Percentiles rank a stretch among this genome's conserved stretches.
These are phyloP conservation scores for Copsychus sechellarum DNA, from an alignment of 2,113 vertebrate species.

Conservation along the genomic window DNA sequence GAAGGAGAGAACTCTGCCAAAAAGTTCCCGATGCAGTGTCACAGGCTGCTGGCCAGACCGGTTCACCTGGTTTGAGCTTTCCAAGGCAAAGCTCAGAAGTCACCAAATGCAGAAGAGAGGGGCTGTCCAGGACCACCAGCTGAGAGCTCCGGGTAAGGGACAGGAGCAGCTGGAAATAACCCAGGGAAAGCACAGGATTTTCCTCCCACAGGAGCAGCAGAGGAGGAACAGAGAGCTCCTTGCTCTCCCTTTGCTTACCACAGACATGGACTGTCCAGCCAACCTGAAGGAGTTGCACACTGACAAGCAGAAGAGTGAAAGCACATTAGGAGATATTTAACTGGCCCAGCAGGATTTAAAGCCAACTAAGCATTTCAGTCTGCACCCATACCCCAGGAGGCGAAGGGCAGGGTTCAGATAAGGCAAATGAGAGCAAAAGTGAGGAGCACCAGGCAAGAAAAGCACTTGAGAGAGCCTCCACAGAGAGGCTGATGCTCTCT, in stretches of 20 bases:
- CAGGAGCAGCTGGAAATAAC: fast-evolving
- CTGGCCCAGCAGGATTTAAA: constrained; percentile 18
- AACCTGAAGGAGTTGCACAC: neutral
- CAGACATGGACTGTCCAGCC: neutral
- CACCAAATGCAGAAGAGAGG: neutral
- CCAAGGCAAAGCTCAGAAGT: neutral
- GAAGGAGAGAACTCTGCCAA: neutral
- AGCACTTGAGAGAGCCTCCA: neutral
- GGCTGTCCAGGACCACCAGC: neutral
- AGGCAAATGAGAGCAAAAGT: neutral
- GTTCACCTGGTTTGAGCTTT: constrained; percentile 48
- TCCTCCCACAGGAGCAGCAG: neutral
- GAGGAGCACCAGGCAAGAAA: neutral
- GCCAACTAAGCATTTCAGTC: constrained; percentile 15
- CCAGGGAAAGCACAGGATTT: neutral
- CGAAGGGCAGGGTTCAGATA: neutral
- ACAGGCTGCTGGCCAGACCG: constrained; percentile 44
- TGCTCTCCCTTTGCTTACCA: neutral
- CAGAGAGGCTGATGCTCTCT: neutral
- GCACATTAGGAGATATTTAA: neutral
- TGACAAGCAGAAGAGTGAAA: neutral
- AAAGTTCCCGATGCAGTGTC: neutral
- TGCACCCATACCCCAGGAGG: neutral
- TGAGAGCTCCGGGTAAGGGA: neutral
- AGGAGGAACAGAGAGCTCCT: neutral